Evolutionary conservation across 2,113 vertebrate genomes (phyloP).

Genomic region (Pelusios castaneus): DNA sequence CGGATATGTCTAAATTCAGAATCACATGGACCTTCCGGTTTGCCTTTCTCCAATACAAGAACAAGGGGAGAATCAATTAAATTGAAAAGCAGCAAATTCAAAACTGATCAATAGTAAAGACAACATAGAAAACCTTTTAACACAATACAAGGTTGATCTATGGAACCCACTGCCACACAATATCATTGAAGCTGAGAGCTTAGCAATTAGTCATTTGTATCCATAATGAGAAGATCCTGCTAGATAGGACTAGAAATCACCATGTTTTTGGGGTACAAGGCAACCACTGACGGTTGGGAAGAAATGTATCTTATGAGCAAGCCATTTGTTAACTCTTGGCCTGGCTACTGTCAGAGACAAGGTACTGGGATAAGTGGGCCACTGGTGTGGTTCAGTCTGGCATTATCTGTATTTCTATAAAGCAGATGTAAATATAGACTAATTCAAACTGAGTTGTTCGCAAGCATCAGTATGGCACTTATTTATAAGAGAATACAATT

Average conservation of each 20-base stretch:
- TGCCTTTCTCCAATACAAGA: neutral
- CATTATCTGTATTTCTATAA: neutral
- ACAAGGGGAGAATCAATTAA: neutral
- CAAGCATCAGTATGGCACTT: neutral
- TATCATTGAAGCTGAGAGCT: slow-evolving; percentile 10
- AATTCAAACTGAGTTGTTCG: neutral
- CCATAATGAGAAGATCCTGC: neutral
- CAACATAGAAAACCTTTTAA: slow-evolving; percentile 18
- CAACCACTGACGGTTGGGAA: neutral
- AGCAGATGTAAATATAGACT: neutral
- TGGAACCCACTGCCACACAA: neutral
- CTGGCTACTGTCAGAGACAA: neutral
- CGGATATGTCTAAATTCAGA: neutral
- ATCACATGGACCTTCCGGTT: neutral
- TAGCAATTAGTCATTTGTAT: slow-evolving; percentile 19
- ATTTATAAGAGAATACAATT: neutral
- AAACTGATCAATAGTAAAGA: neutral
- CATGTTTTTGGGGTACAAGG: slow-evolving; percentile 27
- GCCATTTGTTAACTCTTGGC: neutral
- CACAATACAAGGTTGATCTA: neutral
- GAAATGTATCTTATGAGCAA: neutral
- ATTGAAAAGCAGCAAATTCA: neutral
- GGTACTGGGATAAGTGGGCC: neutral
- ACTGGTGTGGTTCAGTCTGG: neutral
- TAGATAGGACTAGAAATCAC: slow-evolving; percentile 14